Evolutionary conservation across 2,888 invertebrate genomes (phyloP).

Genomic region (Caenorhabditis plicata): DNA sequence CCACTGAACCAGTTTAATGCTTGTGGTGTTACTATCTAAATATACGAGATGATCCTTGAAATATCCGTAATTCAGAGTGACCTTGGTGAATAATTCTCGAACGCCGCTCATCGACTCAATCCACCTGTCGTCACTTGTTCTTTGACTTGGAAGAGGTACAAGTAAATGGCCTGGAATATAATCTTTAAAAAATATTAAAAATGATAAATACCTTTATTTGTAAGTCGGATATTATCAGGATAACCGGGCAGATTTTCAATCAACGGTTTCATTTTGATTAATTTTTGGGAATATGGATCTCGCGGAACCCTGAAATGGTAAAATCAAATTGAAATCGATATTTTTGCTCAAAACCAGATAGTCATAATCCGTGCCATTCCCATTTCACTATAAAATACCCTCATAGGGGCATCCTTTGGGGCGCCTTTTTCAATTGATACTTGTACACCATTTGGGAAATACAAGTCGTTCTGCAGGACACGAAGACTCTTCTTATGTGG

Average conservation of each 20-base stretch:
- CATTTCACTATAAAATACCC: conserved; percentile 45
- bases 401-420: conserved; percentile 7
- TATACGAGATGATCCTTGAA: not conserved
- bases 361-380: conserved; percentile 38
- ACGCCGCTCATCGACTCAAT: conserved; percentile 23
- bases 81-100: conserved; percentile 40
- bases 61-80: too few relatives aligned
- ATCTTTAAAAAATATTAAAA: too few relatives aligned
- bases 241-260: conserved; percentile 48
- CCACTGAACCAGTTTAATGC: conserved; percentile 17
- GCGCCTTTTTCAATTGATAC: conserved; percentile 28
- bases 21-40: conserved; percentile 24
- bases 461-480: conserved; percentile 33
- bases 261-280: conserved; percentile 16
- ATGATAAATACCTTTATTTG: conserved; percentile 8
- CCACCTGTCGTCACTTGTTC: conserved; percentile 24
- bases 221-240: conserved; percentile 46
- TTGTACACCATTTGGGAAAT: conserved; percentile 50
- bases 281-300: conserved; percentile 28
- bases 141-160: conserved; percentile 20
- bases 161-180: conserved; percentile 18
- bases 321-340: not conserved
- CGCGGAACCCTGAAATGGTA: conserved; percentile 17
- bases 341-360: conserved; percentile 9
- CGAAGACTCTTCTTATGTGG: conserved; percentile 26